These are phyloP conservation scores for Bibio marci DNA, from an alignment of 2,888 invertebrate species.

Conservation along the genomic window DNA sequence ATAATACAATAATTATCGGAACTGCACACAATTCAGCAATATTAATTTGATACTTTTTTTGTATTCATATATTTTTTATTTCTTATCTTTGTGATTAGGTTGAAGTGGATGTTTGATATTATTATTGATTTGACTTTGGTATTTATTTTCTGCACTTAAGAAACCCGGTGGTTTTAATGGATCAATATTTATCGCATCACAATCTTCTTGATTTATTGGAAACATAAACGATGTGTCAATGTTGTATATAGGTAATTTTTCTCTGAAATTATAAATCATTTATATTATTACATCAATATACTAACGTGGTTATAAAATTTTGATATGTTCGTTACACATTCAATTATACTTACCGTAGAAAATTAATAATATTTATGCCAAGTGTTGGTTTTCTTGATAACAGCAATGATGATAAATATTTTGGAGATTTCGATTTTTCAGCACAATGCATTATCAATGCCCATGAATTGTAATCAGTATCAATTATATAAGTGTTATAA, in stretches of 20 bases:
- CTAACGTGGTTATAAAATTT: no score
- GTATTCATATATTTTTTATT: no score
- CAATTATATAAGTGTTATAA: constrained; percentile 74
- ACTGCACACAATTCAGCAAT: no score
- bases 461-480: constrained; percentile 73
- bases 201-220: constrained; percentile 57
- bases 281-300: neutral
- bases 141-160: neutral
- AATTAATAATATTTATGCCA: constrained; percentile 35
- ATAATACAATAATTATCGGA: no score
- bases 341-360: constrained; percentile 18
- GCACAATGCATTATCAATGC: constrained; percentile 71
- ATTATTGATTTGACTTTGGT: neutral
- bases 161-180: no score
- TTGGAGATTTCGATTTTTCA: constrained; percentile 57
- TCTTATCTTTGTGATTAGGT: neutral
- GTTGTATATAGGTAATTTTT: constrained; percentile 43
- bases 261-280: constrained; percentile 14
- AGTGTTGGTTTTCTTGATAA: constrained; percentile 45
- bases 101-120: neutral
- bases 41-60: no score
- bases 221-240: constrained; percentile 77
- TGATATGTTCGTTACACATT: no score
- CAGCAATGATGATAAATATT: constrained; percentile 69
- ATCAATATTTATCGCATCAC: constrained; percentile 21